Evolutionary conservation across 1,140 invertebrate genomes (phyloP), one percentile per base, ranked within the genome.

Genomic region (Aphelenchoides fujianensis): DNA sequence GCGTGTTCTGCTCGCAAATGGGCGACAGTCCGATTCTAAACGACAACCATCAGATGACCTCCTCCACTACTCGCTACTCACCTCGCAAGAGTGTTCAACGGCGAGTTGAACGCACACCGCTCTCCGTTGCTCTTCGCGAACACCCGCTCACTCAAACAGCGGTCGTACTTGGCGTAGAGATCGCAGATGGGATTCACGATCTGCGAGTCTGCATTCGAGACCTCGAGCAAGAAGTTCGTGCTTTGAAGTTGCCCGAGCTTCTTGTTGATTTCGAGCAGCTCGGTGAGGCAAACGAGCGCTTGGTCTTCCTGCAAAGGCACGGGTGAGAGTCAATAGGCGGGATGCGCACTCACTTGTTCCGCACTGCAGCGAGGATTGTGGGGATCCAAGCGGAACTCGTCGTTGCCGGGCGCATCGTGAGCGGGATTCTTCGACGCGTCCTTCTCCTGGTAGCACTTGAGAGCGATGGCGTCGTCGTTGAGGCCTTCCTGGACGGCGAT

Each of bases 81-180:
- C 78, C 77, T 70, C 5, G 81, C 82, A 19, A 82, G 70, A 23
- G 81, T 74, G 62, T 82, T 82, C 27, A 82, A 68, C 34, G 81
- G 81, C 5, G 81, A 83, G 53, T 82, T 82, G 37, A 84, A 83
- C n/a, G 81, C 64, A 64, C 81, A 82, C 59, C 82, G 36, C 12
- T 37, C 19, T 3, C 73, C 67, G 7, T 67, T 48, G 30, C 37
- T 71, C 57, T 69, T 41, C 5, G 53, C n/a, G 52, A 82, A 82
- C 37, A 82, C 82, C 61, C 61, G 77, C 1, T 75, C 59, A 23
- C 69, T 31, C 3, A 82, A 69, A 64, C 81, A 82, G 27, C 74
- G 69, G 53, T 82, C 80, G 61, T 82, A 82, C 16, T 72, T 62
- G 23, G 66, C 74, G 69, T 81, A 82, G n/a, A 82, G 52, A 19